Evolutionary conservation across 64 coral and sea anemone species (phyloP), one percentile per base, ranked within the genome.

Genomic region (Pocillopora damicornis): DNA sequence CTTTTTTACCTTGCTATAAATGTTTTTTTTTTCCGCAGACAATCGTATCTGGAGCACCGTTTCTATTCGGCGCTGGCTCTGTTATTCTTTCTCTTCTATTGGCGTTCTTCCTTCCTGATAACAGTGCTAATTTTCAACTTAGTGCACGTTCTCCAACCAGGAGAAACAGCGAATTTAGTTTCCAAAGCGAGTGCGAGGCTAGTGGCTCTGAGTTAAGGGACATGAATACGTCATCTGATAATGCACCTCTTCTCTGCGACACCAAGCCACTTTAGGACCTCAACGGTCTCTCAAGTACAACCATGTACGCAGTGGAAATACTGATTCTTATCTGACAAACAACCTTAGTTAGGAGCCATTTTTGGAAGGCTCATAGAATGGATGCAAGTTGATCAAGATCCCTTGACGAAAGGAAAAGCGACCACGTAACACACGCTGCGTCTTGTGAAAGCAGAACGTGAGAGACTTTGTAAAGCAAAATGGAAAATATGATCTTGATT

Each of bases 51-150:
- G 94, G 94, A 58, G 94, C 94, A 72, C 94, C 94, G 2, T 97
- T 97, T 76, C 88, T 97, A 67, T 97, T 97, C 63, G 94, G 94
- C n/a, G 94, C 94, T 58, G 94, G 94, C 22, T 97, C 94, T 38
- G 94, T 97, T 13, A 97, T 97, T 62, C 83, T 97, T 42, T 91
- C 94, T 5, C 59, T 97, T 13, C 78, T 97, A 23, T 61, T 97
- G 36, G 94, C 94, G 1, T 97, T 97, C 63, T 97, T 97, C 56
- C 92, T 97, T 18, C 94, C 94, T 35, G 94, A 97, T 18, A 97
- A 79, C 23, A 84, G 60, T 16, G 91, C 91, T 13, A 62, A 78
- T 20, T 34, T 89, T n/a, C 30, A 75, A 38, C 17, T 88, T 1
- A 89, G 14, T 77, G 73, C 78, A 5, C 91, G 91, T 61, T 89